Evolutionary conservation across 2,113 vertebrate genomes (phyloP).

Genomic region (Panthera tigris): DNA sequence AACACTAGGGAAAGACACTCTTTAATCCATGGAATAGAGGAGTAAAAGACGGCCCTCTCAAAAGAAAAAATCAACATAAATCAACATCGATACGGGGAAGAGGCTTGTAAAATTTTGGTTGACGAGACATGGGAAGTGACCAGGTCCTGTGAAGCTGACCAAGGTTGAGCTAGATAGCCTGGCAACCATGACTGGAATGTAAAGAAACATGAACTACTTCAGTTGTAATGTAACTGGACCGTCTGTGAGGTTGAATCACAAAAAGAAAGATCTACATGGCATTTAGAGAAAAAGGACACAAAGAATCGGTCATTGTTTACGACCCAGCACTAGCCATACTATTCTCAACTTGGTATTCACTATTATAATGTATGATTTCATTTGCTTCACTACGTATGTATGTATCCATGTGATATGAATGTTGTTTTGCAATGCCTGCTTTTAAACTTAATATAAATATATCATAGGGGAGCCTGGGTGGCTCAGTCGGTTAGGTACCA

Average conservation of each 20-base stretch:
- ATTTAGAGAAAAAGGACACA: background rate
- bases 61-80: background rate
- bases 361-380: background rate
- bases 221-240: background rate
- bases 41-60: background rate
- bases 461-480: background rate
- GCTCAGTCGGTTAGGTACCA: no score
- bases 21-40: slow-evolving; percentile 3
- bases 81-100: background rate
- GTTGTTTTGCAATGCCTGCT: background rate
- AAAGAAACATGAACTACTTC: background rate
- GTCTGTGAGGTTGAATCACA: background rate
- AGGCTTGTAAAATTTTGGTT: background rate
- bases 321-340: background rate
- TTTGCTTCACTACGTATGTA: background rate
- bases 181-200: background rate
- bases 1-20: background rate
- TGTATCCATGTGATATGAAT: background rate
- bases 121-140: background rate
- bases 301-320: background rate
- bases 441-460: slow-evolving; percentile 14
- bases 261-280: background rate
- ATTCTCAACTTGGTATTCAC: background rate
- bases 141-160: background rate
- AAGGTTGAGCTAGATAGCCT: background rate